Percentiles rank a stretch among this genome's conserved stretches.
Conservation (phyloP, 2,888 invertebrate genomes). For the Steinernema carpocapsae region DNA sequence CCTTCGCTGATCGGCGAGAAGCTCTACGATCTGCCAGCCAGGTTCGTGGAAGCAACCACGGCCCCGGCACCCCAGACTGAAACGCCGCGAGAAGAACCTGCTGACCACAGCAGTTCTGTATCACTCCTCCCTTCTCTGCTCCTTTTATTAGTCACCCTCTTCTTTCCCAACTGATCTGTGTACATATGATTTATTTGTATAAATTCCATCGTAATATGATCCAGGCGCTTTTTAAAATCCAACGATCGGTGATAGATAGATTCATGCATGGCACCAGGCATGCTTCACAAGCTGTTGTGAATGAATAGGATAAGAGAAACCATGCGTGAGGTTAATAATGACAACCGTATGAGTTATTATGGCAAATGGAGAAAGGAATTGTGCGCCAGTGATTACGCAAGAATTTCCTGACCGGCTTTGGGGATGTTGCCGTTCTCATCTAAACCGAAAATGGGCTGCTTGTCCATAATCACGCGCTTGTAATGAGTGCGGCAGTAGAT, state of each 20-base stretch:
- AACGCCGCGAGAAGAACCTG: not conserved
- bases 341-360: slow-evolving; percentile 1
- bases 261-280: slow-evolving; percentile 1
- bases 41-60: slow-evolving; percentile 37
- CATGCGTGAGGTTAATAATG: not conserved
- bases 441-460: not conserved
- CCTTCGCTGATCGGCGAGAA: slow-evolving; percentile 52
- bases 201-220: not conserved
- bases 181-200: slow-evolving; percentile 32
- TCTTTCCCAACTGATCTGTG: slow-evolving; percentile 25
- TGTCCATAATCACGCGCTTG: slow-evolving; percentile 9
- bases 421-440: slow-evolving; percentile 25
- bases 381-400: not conserved
- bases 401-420: not conserved
- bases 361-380: not conserved
- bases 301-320: not conserved
- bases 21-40: slow-evolving; percentile 47
- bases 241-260: not conserved
- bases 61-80: not conserved
- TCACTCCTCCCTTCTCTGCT: not conserved
- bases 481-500: slow-evolving; percentile 21
- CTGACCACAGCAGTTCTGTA: not conserved
- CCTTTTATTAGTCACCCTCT: slow-evolving; percentile 11
- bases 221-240: not conserved
- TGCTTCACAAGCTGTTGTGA: slow-evolving; percentile 4